These are phyloP conservation scores for Drosophila dunni DNA, from an alignment of 1,140 invertebrate species.

Conservation along the genomic window DNA sequence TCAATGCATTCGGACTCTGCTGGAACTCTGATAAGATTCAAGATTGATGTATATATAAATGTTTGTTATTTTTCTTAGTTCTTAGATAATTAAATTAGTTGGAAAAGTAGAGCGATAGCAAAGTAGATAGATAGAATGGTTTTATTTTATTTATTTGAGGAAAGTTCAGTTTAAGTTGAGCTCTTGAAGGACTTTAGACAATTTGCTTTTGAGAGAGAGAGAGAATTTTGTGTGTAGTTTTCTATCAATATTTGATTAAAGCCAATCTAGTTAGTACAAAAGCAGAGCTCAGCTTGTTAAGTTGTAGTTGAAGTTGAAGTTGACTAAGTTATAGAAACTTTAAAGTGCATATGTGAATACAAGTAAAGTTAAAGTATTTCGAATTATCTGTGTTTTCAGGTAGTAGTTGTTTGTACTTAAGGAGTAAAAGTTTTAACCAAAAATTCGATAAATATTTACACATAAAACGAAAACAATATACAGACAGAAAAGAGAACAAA, in stretches of 20 bases:
- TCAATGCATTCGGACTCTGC: constrained; percentile 25
- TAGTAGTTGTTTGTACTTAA: constrained; percentile 47
- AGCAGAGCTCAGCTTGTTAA: constrained; percentile 70
- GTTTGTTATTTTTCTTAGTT: constrained; percentile 14
- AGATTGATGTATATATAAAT: constrained; percentile 36
- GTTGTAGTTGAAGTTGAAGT: constrained; percentile 49
- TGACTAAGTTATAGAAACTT: constrained; percentile 49
- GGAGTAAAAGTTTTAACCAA: constrained; percentile 5
- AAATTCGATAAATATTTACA: constrained; percentile 5
- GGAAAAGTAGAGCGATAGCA: constrained; percentile 50
- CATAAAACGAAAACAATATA: constrained; percentile 12
- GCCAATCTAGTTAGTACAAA: constrained; percentile 51
- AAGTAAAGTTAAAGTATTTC: constrained; percentile 16
- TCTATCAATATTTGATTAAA: constrained; percentile 11
- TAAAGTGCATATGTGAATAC: constrained; percentile 47
- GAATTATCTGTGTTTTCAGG: constrained; percentile 42
- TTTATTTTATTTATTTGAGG: constrained; percentile 2
- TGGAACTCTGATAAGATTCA: constrained; percentile 37
- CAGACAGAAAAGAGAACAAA: background rate
- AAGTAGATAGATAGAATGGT: constrained; percentile 18
- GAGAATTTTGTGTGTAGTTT: constrained; percentile 19
- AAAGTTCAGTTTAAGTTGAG: constrained; percentile 67
- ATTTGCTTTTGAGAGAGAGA: constrained; percentile 15
- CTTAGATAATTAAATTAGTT: constrained; percentile 18
- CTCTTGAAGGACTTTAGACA: constrained; percentile 45